Percentiles rank a stretch among this genome's conserved stretches.
Evolutionary conservation across 2,888 invertebrate genomes (phyloP).

Genomic region (Oscheius myriophilus): DNA sequence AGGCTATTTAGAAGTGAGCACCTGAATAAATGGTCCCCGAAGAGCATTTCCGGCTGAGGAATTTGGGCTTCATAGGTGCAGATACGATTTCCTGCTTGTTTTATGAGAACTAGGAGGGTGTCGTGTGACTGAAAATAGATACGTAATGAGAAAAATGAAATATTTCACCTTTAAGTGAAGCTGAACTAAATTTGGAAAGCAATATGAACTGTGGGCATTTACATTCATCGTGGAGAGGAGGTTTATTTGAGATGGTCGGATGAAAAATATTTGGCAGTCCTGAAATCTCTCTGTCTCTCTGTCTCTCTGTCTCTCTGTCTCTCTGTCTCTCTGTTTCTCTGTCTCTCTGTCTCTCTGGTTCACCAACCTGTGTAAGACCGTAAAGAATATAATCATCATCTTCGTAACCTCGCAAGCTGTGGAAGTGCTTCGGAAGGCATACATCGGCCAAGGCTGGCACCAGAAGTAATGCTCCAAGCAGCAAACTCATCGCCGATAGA

Average conservation of each 20-base stretch:
- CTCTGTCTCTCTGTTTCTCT: too few species aligned
- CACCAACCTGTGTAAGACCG: constrained; percentile 45
- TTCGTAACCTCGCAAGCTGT: constrained; percentile 28
- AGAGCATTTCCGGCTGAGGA: constrained; percentile 51
- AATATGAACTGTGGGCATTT: constrained; percentile 49
- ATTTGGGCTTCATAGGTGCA: constrained; percentile 64
- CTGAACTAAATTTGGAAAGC: constrained; percentile 57
- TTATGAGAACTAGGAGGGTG: constrained; percentile 40
- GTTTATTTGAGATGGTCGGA: constrained; percentile 54
- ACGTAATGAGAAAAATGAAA: background rate
- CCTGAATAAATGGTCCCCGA: constrained; percentile 55
- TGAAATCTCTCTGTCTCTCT: constrained; percentile 26
- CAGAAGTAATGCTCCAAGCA: constrained; percentile 18
- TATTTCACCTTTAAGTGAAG: constrained; percentile 46
- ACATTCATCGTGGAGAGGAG: constrained; percentile 43
- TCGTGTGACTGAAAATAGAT: constrained; percentile 37
- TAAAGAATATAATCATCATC: constrained; percentile 44
- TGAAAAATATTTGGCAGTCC: constrained; percentile 63
- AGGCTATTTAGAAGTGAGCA: constrained; percentile 8
- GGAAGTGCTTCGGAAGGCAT: constrained; percentile 37
- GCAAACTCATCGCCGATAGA: constrained; percentile 25
- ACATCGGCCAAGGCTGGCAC: constrained; percentile 2
- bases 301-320: too few species aligned
- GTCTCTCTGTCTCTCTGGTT: background rate
- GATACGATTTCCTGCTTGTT: constrained; percentile 56